Evolutionary conservation across 1,140 invertebrate genomes (phyloP), one percentile per base, ranked within the genome.

Genomic region (Patella vulgata): DNA sequence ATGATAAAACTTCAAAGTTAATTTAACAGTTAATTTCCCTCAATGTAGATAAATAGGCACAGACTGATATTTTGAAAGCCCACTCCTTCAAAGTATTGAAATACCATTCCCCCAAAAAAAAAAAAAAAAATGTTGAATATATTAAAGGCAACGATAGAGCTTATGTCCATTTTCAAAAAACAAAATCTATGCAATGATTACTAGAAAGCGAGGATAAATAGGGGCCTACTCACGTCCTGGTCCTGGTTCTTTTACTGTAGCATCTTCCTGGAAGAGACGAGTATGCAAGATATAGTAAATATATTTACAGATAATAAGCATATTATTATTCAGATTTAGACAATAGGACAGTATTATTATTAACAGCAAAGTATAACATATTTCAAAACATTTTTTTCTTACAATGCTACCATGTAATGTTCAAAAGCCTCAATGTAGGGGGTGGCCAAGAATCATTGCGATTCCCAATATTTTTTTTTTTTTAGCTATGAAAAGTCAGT

Each of bases 251-350:
- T 74, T 77, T 14, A 83, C 70, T 8, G 73, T 59, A 14, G 59
- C 53, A 40, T 83, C 79, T 70, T 83, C 83, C 82, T 85, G 57
- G 52, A 76, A 71, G 23, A 40, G 52, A 58, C 70, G 39, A 48
- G 51, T 57, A 25, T 33, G n/a, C 36, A 8, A 19, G n/a, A 33
- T 25, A 25, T 33, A 27, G 31, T 52, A 2, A 19, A 52, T 36
- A 31, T 17, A 23, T 42, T 25, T 27, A 42, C 9, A 9, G 3
- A 6, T 51, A 28, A 23, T 27, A 23, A 5, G 28, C 51, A 25
- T 17, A 12, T 17, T 28, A 14, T 21, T 27, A 50, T 14, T n/a
- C n/a, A 3, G 30, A 17, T 25, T n/a, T 27, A 8, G 25, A 21
- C n/a, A 12, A 5, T 36, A 14, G 6, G 17, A 17, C 3, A 25